Evolutionary conservation across 2,113 vertebrate species (phyloP), one percentile per base, ranked within the genome.

Genomic region (Nesogale talazaci): DNA sequence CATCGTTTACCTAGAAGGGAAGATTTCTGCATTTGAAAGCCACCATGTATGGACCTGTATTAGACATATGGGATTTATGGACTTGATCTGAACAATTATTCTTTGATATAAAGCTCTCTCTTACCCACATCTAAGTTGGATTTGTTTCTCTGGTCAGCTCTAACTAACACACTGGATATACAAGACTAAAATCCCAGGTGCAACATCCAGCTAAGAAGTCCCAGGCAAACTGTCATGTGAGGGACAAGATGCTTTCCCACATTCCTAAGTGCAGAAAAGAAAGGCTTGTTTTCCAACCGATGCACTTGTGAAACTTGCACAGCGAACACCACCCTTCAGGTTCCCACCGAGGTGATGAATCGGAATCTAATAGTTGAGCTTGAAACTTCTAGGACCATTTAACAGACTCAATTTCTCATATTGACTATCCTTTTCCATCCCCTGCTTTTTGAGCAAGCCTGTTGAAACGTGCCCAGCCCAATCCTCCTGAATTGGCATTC

Each of bases 191-290:
- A 2, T 1, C 65, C 67, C 20, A 27, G n/a, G 8, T 61, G 42
- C 3, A 61, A 52, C 74, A 11, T 0, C 2, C 29, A 52, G n/a
- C 2, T 16, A 11, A 31, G 11, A 0, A 5, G 5, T 0, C 40
- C 0, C 0, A 0, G 72, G 59, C n/a, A 3, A 1, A 4, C 40
- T 27, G 78, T 27, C 38, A 25, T 17, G 17, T 3, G 3, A 75
- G 74, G 2, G 10, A 65, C 22, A 2, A 3, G 9, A 79, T 15
- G 52, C 46, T 65, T 5, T 17, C 25, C 17, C 22, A 6, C 9
- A 31, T 2, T 34, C 52, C 63, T 19, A 4, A 59, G 22, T 23
- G 7, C 2, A 34, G 65, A 92, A 83, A 82, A 6, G n/a, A 31
- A 46, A 83, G 83, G 27, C 42, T 23, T 20, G 61, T 27, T 76